These are phyloP conservation scores for Brachionus angularis DNA, from an alignment of 1,140 invertebrate genomes.

Conservation along the genomic window DNA sequence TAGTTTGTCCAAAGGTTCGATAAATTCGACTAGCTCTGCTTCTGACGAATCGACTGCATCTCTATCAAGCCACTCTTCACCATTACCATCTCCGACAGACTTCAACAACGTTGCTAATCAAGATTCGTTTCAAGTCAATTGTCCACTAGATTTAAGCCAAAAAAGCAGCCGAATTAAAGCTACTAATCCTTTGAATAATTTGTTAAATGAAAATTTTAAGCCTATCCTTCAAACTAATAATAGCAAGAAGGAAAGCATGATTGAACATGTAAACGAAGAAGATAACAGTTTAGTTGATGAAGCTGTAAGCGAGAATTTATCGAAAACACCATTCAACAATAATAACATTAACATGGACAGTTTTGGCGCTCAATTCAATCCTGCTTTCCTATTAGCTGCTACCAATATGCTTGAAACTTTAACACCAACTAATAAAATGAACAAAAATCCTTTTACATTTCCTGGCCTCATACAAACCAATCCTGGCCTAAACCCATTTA, in stretches of 20 bases:
- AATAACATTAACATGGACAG: too few relatives aligned
- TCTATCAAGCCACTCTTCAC: background rate
- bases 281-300: too few relatives aligned
- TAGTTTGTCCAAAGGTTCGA: constrained; percentile 11
- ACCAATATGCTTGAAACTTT: constrained; percentile 17
- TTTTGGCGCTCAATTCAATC: background rate
- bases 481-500: constrained; percentile 2
- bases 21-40: constrained; percentile 13
- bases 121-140: constrained; percentile 2
- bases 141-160: constrained; percentile 7
- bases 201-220: background rate
- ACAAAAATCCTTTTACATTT: too few relatives aligned
- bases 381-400: constrained; percentile 1
- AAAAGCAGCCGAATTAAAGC: background rate
- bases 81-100: constrained; percentile 6
- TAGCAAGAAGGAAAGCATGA: too few relatives aligned
- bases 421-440: background rate
- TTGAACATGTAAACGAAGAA: too few relatives aligned
- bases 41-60: background rate
- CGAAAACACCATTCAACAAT: too few relatives aligned
- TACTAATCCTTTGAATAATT: too few relatives aligned
- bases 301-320: too few relatives aligned
- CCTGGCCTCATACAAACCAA: background rate
- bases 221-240: too few relatives aligned
- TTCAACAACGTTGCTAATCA: constrained; percentile 1